Conservation (phyloP, 2,797 vertebrate species). For the Tarsius wallacei region DNA sequence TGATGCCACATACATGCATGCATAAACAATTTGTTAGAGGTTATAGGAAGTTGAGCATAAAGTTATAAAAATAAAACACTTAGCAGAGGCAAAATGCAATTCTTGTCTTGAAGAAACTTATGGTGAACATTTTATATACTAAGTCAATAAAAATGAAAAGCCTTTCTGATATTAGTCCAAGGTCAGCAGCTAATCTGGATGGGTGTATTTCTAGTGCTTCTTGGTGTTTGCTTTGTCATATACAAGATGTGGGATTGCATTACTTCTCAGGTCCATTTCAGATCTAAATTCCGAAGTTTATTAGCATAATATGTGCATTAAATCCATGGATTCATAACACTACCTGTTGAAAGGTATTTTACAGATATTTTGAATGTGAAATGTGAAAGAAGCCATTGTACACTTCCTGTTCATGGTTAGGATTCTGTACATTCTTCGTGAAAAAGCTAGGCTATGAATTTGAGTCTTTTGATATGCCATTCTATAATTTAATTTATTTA, state of each 20-base stretch:
- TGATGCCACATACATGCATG: no score
- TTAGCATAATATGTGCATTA: neutral
- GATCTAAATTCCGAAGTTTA: neutral
- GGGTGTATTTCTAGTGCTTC: neutral
- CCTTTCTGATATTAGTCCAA: neutral
- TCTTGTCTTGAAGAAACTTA: constrained; percentile 9
- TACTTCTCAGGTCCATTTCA: neutral
- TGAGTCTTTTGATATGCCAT: neutral
- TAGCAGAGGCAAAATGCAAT: neutral
- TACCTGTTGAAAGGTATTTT: neutral
- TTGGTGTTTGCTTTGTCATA: constrained; percentile 5
- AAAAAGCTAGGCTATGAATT: neutral
- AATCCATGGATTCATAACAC: neutral
- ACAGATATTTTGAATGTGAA: neutral
- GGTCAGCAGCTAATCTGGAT: neutral
- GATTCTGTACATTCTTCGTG: neutral
- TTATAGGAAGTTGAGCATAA: neutral
- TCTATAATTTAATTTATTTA: constrained; percentile 4
- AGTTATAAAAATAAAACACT: neutral
- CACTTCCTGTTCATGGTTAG: neutral
- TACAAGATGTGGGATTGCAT: neutral
- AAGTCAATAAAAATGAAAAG: neutral
- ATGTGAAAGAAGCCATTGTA: neutral
- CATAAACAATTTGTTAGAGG: constrained; percentile 2
- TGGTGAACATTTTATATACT: neutral